phyloP scores from a whole-genome alignment of 2,797 vertebrate genomes.

The Avahi laniger region DNA sequence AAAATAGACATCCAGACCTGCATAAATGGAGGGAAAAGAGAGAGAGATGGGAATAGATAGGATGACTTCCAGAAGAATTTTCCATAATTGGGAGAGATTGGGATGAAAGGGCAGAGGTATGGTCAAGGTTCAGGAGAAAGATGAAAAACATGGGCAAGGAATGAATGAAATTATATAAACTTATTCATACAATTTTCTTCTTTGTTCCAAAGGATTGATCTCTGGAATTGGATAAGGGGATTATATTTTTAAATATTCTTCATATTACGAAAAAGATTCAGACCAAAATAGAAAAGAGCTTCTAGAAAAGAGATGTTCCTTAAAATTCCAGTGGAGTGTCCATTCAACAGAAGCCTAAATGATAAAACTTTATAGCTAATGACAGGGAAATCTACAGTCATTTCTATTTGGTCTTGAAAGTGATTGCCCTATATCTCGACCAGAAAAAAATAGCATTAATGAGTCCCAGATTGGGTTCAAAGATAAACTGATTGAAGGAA shows the following conservation, averaged over 20 bases:
- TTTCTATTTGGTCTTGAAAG: neutral
- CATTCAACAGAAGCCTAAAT: neutral
- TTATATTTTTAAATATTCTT: slow-evolving; percentile 23
- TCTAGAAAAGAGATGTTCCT: neutral
- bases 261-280: neutral
- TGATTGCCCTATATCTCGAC: neutral
- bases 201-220: neutral
- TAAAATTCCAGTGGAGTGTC: neutral
- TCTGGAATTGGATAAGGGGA: neutral
- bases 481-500: neutral
- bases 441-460: neutral
- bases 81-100: neutral
- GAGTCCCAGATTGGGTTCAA: neutral
- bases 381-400: neutral
- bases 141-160: neutral
- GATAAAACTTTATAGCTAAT: neutral
- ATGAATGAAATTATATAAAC: neutral
- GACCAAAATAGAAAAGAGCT: neutral
- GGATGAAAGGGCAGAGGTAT: neutral
- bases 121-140: neutral
- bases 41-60: neutral
- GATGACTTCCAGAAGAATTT: neutral
- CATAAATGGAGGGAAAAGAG: neutral
- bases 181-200: neutral
- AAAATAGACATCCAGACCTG: neutral